A percentile compares a stretch with the other conserved stretches of the same genome.
Evolutionary conservation across 2,797 vertebrate species (phyloP).

Genomic region (Ceyx erithaca): DNA sequence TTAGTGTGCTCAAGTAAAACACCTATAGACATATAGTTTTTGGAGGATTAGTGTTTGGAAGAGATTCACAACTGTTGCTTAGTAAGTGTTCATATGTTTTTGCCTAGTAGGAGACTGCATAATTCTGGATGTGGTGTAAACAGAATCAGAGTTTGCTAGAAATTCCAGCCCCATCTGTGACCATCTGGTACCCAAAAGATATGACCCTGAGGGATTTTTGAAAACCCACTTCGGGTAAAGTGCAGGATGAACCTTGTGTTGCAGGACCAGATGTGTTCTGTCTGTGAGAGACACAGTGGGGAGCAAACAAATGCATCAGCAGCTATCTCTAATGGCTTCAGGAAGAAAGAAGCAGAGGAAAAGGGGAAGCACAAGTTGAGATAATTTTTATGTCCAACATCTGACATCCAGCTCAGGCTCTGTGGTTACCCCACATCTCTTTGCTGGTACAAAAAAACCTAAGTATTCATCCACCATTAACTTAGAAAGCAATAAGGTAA

Average conservation of each 20-base stretch:
- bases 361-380: not conserved
- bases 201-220: rapidly evolving
- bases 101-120: not conserved
- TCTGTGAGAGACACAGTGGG: not conserved
- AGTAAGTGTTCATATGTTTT: not conserved
- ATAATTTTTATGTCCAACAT: not conserved
- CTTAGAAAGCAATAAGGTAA: not conserved
- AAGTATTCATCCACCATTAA: not conserved
- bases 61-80: not conserved
- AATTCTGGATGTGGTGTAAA: not conserved
- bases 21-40: not conserved
- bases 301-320: not conserved
- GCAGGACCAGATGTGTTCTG: not conserved
- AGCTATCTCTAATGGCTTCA: not conserved
- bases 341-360: not conserved
- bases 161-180: not conserved
- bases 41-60: not conserved
- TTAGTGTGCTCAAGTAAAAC: not conserved
- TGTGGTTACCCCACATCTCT: not conserved
- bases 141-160: not conserved
- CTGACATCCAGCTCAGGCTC: not conserved
- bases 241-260: not conserved
- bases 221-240: not conserved
- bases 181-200: not conserved
- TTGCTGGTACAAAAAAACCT: not conserved